A percentile compares a stretch with the other conserved stretches of the same genome.
These are phyloP conservation scores for Alligator mississippiensis DNA, from an alignment of 2,113 vertebrate species.

Conservation along the genomic window DNA sequence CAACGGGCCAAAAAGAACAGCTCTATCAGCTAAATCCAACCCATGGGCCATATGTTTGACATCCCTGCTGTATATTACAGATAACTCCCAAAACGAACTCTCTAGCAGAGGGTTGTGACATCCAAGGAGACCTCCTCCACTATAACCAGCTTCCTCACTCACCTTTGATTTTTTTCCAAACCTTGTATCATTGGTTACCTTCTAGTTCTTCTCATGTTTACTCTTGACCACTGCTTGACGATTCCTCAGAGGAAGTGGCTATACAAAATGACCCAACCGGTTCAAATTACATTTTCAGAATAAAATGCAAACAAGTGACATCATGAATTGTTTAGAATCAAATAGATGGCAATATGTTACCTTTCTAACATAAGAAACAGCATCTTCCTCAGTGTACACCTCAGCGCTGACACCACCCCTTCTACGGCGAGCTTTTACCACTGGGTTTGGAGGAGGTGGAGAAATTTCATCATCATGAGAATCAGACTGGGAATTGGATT, in stretches of 20 bases:
- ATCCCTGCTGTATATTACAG: background rate
- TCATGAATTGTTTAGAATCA: rapidly evolving
- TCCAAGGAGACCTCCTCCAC: background rate
- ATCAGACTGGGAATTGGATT: slow-evolving; percentile 94
- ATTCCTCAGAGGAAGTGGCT: slow-evolving; percentile 6
- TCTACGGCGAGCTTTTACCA: slow-evolving; percentile 90
- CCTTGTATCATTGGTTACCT: background rate
- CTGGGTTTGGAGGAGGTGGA: slow-evolving; percentile 91
- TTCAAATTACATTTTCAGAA: background rate
- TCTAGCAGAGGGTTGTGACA: background rate
- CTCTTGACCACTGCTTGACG: background rate
- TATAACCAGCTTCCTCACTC: background rate
- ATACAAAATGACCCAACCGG: background rate
- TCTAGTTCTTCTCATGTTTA: background rate
- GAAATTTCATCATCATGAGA: slow-evolving; percentile 94
- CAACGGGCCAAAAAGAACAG: too few relatives aligned
- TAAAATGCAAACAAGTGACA: background rate
- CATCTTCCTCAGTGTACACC: slow-evolving; percentile 97
- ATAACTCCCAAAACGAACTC: background rate
- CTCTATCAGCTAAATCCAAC: too few relatives aligned
- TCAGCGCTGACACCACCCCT: slow-evolving; percentile 95
- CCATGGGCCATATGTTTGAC: too few relatives aligned
- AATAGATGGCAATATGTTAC: slow-evolving; percentile 52
- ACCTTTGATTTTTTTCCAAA: background rate
- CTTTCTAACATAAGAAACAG: slow-evolving; percentile 97